These are phyloP conservation scores for Rhagoletis zephyria DNA, from an alignment of 1,140 invertebrate genomes.

Conservation along the genomic window DNA sequence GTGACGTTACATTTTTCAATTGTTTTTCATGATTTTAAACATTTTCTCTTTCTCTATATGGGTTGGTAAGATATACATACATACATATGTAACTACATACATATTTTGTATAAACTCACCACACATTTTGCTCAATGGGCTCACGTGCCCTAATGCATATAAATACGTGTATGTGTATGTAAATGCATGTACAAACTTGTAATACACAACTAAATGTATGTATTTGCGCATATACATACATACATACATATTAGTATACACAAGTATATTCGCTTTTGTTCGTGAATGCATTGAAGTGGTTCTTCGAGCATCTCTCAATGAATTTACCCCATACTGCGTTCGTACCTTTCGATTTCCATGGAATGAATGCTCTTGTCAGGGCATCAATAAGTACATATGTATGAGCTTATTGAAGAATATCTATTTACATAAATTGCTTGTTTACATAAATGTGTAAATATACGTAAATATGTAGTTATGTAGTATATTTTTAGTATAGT, in stretches of 20 bases:
- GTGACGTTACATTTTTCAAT: slow-evolving; percentile 31
- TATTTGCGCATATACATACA: too few relatives aligned
- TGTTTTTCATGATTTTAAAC: background rate
- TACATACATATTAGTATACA: too few relatives aligned
- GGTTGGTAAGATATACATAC: background rate
- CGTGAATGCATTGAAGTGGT: background rate
- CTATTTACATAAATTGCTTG: background rate
- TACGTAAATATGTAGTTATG: too few relatives aligned
- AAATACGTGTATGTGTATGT: background rate
- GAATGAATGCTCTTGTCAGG: background rate
- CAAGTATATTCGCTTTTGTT: background rate
- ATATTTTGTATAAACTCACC: slow-evolving; percentile 1
- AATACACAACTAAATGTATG: background rate
- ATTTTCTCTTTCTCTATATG: background rate
- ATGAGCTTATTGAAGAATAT: background rate
- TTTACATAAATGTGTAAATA: too few relatives aligned
- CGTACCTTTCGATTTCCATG: background rate
- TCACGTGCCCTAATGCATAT: background rate
- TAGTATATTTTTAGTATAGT: too few relatives aligned
- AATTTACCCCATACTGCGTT: background rate
- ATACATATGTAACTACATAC: background rate
- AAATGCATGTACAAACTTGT: background rate
- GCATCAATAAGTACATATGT: background rate
- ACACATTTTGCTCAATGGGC: slow-evolving; percentile 10
- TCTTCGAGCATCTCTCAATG: background rate